Evolutionary conservation across 2,888 invertebrate species (phyloP).

Genomic region (Pycnomerus fuliginosus): DNA sequence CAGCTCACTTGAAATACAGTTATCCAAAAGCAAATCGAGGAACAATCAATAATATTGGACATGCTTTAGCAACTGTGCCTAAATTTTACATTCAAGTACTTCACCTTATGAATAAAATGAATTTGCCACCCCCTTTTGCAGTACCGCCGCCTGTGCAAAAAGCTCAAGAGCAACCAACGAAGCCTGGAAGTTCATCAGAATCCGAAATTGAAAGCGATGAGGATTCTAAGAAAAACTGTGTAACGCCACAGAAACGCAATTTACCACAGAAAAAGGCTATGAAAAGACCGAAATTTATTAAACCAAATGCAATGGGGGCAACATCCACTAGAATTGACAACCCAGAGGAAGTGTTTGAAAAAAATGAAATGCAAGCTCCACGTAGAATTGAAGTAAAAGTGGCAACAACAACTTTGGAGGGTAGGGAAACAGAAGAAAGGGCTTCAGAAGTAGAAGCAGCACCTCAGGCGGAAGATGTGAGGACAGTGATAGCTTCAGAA

Average conservation of each 20-base stretch:
- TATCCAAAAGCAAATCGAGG: slow-evolving; percentile 76
- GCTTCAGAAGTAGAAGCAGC: slow-evolving; percentile 9
- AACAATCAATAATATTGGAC: slow-evolving; percentile 75
- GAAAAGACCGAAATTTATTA: slow-evolving; percentile 61
- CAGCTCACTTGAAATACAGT: slow-evolving; percentile 71
- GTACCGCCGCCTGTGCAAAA: slow-evolving; percentile 41
- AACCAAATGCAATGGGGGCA: slow-evolving; percentile 37
- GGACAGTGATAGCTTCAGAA: slow-evolving; percentile 59
- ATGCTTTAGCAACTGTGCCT: slow-evolving; percentile 71
- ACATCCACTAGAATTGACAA: slow-evolving; percentile 39
- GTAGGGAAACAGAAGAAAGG: slow-evolving; percentile 29
- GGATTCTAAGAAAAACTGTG: slow-evolving; percentile 40
- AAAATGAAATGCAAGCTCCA: slow-evolving; percentile 47
- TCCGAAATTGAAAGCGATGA: slow-evolving; percentile 69
- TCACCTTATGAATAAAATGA: slow-evolving; percentile 96
- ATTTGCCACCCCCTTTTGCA: slow-evolving; percentile 79
- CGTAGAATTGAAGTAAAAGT: slow-evolving; percentile 59
- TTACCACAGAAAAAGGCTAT: slow-evolving; percentile 51
- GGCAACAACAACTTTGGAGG: slow-evolving; percentile 42
- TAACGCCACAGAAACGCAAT: slow-evolving; percentile 55
- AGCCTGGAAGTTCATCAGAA: slow-evolving; percentile 49
- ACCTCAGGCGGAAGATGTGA: slow-evolving; percentile 30
- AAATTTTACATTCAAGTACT: slow-evolving; percentile 82
- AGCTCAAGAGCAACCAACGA: slow-evolving; percentile 38
- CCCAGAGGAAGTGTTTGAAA: slow-evolving; percentile 60